phyloP scores from a whole-genome alignment of 2,113 vertebrate genomes.

The Phylloscopus trochiloides region DNA sequence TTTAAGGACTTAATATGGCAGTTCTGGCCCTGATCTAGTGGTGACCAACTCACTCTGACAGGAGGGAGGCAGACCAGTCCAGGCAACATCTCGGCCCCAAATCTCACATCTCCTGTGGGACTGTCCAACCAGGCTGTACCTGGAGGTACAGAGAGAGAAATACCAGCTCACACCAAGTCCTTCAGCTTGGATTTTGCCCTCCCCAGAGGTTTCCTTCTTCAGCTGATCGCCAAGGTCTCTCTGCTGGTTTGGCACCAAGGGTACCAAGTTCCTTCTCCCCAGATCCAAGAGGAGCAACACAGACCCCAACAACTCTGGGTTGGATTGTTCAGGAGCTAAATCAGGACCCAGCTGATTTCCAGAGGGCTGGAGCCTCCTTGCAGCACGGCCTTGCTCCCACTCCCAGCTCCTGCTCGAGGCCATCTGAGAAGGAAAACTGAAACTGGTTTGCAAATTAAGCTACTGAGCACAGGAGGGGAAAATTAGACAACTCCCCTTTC shows the following conservation, averaged over 20 bases:
- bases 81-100: background rate
- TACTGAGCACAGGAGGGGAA: background rate
- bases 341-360: background rate
- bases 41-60: slow-evolving; percentile 46
- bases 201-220: background rate
- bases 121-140: slow-evolving; percentile 23
- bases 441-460: background rate
- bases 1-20: background rate
- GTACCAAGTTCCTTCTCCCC: background rate
- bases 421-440: background rate
- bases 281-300: background rate
- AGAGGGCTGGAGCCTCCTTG: background rate
- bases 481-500: background rate
- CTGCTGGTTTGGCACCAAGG: background rate
- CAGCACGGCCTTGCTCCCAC: background rate
- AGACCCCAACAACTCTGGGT: background rate
- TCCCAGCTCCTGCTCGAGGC: background rate
- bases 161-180: background rate
- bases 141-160: background rate
- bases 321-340: background rate
- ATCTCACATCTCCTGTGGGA: slow-evolving; percentile 5
- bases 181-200: background rate
- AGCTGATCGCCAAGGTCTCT: background rate
- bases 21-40: background rate
- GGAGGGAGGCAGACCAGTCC: slow-evolving; percentile 15